phyloP scores from a whole-genome alignment of 2,888 invertebrate species.

The Tipula helvola region DNA sequence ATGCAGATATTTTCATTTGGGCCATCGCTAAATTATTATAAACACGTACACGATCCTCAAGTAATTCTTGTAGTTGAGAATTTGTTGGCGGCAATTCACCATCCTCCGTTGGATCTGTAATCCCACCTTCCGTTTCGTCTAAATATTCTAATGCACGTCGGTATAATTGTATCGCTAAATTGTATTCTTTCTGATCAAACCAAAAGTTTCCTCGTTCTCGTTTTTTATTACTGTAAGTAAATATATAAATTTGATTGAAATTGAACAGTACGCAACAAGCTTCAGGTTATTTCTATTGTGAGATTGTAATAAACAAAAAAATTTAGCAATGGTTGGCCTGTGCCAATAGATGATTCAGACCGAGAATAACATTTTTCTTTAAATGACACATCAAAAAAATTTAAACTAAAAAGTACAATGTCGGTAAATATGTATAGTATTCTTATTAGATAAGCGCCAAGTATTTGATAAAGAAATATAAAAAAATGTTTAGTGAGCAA shows the following conservation, averaged over 20 bases:
- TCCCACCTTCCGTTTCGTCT: conserved; percentile 57
- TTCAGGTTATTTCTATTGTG: no score
- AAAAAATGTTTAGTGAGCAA: background rate
- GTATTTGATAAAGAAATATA: background rate
- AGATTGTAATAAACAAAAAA: no score
- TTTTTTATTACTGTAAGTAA: conserved; percentile 47
- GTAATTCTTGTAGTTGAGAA: conserved; percentile 47
- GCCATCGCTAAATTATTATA: conserved; percentile 89
- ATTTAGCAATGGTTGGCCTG: no score
- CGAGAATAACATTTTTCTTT: no score
- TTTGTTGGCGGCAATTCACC: conserved; percentile 40
- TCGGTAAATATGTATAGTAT: background rate
- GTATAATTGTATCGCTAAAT: conserved; percentile 75
- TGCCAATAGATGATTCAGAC: no score
- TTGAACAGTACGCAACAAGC: background rate
- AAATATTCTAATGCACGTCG: conserved; percentile 71
- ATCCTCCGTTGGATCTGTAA: conserved; percentile 40
- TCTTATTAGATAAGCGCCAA: background rate
- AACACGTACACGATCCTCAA: conserved; percentile 72
- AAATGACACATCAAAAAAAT: no score
- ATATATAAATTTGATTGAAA: conserved; percentile 9
- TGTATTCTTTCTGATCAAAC: conserved; percentile 71
- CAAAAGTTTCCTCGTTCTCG: conserved; percentile 84
- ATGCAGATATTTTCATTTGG: conserved; percentile 77
- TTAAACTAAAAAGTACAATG: no score